These are phyloP conservation scores for Lycaon pictus DNA, from an alignment of 2,113 vertebrate species.

Conservation along the genomic window DNA sequence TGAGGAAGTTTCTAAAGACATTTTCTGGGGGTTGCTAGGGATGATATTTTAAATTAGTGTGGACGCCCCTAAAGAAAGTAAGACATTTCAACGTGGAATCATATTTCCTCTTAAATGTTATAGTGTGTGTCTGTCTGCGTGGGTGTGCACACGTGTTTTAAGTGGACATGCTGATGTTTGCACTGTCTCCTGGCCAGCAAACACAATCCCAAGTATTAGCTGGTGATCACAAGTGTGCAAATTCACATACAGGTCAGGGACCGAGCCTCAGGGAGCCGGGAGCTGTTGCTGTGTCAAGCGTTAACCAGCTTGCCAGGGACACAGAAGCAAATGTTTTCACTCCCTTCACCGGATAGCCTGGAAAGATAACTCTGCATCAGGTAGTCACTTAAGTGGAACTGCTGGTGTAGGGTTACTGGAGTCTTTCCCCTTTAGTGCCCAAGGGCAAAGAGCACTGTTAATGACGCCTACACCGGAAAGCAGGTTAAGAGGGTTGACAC, in stretches of 20 bases:
- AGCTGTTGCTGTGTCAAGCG: neutral
- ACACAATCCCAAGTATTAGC: neutral
- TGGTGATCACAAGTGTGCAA: neutral
- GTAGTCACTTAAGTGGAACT: conserved; percentile 80
- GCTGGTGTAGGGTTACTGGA: conserved; percentile 76
- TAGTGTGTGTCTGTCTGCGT: too few relatives aligned
- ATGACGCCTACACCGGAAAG: conserved; percentile 80
- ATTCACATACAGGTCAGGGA: neutral
- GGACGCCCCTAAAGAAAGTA: neutral
- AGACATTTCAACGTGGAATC: neutral
- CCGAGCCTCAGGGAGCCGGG: neutral
- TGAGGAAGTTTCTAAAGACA: neutral
- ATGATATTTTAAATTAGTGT: neutral
- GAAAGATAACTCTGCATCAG: conserved; percentile 75
- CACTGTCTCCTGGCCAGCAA: neutral
- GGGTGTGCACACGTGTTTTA: neutral
- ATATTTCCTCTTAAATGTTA: neutral
- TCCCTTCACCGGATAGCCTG: conserved; percentile 64
- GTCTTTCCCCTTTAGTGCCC: conserved; percentile 76
- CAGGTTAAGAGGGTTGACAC: conserved; percentile 80
- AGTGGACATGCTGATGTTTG: neutral
- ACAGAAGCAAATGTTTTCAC: conserved; percentile 62
- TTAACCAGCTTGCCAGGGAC: conserved; percentile 46
- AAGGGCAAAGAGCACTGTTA: conserved; percentile 82
- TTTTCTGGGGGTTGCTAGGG: neutral